Percentiles rank a stretch among this genome's conserved stretches.
phyloP scores from a whole-genome alignment of 1,140 invertebrate genomes.

The Papilio glaucus region DNA sequence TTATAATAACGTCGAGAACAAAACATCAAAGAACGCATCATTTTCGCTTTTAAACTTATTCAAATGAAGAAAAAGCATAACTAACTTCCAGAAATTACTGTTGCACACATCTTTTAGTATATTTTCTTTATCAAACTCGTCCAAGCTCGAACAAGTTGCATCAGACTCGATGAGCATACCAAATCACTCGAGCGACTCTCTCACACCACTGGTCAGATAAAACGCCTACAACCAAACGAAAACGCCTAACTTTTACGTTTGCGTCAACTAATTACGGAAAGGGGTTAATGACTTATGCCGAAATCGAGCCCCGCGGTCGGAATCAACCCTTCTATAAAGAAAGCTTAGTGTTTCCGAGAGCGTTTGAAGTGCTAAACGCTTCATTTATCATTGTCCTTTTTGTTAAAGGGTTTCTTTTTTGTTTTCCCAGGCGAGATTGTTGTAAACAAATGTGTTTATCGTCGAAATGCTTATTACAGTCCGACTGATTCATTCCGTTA shows the following conservation, averaged over 20 bases:
- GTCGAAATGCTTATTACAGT: background rate
- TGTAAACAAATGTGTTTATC: background rate
- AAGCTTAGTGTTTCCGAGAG: constrained; percentile 25
- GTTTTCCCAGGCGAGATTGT: background rate
- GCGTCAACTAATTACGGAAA: constrained; percentile 45
- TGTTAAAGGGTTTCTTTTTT: constrained; percentile 19
- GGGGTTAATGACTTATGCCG: constrained; percentile 48
- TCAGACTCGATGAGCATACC: constrained; percentile 34
- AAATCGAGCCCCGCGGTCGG: constrained; percentile 27
- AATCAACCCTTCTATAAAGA: constrained; percentile 37
- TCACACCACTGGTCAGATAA: constrained; percentile 47
- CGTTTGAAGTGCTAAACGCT: constrained; percentile 38
- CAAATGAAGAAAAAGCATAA: no score
- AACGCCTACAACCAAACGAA: constrained; percentile 42
- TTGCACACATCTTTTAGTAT: no score
- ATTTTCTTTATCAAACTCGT: no score
- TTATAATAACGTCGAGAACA: no score
- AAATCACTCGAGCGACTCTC: constrained; percentile 43
- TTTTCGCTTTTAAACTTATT: no score
- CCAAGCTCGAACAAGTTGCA: constrained; percentile 10
- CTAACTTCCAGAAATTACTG: no score
- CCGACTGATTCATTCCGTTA: no score
- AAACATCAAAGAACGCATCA: no score
- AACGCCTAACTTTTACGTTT: constrained; percentile 49
- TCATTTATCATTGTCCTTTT: constrained; percentile 37